Evolutionary conservation across 2,113 vertebrate genomes (phyloP), one percentile per base, ranked within the genome.

Genomic region (Boleophthalmus pectinirostris): DNA sequence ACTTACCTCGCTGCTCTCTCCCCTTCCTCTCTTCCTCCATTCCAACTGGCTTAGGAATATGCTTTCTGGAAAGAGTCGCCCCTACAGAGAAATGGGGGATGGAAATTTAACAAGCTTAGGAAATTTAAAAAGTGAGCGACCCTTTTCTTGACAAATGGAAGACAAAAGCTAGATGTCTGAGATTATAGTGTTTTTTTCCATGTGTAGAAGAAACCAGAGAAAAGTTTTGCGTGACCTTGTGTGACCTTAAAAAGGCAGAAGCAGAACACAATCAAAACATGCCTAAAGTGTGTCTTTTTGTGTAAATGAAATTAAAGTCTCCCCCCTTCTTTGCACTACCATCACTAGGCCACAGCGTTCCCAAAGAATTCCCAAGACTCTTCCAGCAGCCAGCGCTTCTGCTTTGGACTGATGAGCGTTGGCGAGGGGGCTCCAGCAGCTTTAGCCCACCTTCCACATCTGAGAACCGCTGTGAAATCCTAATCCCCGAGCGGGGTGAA

Each of bases 401-500:
- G 87, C 85, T 84, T 81, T 70, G 90, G 85, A 83, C 91, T 63
- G 25, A 87, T 89, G 75, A 88, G 83, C 81, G 82, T 88, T 87
- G 91, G 88, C 85, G 88, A 91, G 84, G 81, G 54, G 76, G 83
- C 38, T 64, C 68, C 82, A 81, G 90, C 83, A 68, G 82, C 91
- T 92, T 86, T 83, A 93, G 92, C 94, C 94, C 93, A 95, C 95
- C 95, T 96, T 95, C 94, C 93, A 94, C 92, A 95, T 94, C 94
- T 95, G 95, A 94, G 93, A 96, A 94, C 94, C 94, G 94, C 93
- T 91, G 95, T 95, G 95, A 97, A 96, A 95, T 96, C 94, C 95
- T 97, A 97, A 98, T 98, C 96, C 96, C 93, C 94, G 96, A 96
- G 95, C 94, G 93, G 95, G 97, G 96, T 98, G 96, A 98, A 96